phyloP scores from a whole-genome alignment of 1,140 invertebrate species.

The Vanessa atalanta region DNA sequence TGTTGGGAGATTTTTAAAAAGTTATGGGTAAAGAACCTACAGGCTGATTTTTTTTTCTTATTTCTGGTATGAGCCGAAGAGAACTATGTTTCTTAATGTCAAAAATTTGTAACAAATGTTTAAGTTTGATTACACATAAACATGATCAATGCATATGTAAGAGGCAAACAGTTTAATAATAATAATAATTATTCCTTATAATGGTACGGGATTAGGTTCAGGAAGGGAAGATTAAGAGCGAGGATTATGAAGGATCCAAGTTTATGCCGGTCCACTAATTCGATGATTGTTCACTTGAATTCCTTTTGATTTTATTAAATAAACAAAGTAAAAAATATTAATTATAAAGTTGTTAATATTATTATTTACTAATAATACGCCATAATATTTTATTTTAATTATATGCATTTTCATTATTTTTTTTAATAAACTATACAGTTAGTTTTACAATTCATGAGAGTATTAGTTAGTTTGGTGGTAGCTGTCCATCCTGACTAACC shows the following conservation, averaged over 20 bases:
- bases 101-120: conserved; percentile 10
- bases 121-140: conserved; percentile 13
- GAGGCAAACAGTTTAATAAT: conserved; percentile 29
- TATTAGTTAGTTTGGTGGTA: no score
- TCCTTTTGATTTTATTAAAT: not conserved
- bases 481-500: no score
- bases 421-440: no score
- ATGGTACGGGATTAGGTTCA: conserved; percentile 34
- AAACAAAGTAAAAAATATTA: not conserved
- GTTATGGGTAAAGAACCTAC: no score
- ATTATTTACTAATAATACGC: no score
- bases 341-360: no score
- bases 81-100: not conserved
- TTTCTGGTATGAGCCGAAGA: not conserved
- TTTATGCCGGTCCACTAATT: conserved; percentile 21
- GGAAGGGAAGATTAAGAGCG: conserved; percentile 37
- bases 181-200: conserved; percentile 21
- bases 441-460: no score
- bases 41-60: no score
- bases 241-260: conserved; percentile 9
- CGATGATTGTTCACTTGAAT: conserved; percentile 25
- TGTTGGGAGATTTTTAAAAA: no score
- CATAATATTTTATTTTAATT: no score
- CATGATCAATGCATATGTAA: conserved; percentile 32
- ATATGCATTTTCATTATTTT: no score